Base-by-base conservation (phyloP, 2,888 invertebrate genomes). In the Ectobius pallidus region DNA sequence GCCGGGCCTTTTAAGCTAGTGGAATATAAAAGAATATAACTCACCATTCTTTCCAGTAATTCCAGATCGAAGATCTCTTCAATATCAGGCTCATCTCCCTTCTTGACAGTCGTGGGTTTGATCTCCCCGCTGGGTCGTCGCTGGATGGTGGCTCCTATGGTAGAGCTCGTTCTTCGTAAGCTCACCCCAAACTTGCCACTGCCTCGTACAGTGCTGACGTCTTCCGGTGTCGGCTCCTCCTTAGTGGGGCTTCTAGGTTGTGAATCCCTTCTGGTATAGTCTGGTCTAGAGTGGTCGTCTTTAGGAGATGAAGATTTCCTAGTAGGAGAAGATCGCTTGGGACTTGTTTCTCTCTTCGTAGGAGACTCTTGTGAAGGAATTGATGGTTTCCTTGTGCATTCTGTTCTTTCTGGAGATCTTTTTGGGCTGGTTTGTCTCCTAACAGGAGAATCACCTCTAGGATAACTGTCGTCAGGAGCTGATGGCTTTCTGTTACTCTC, bases 11-110 rank as follows among this genome's bases (percentile, higher is more conserved):
- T n/a, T n/a, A n/a, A n/a, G n/a, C n/a, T n/a, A n/a, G n/a, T n/a
- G n/a, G n/a, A n/a, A n/a, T n/a, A n/a, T n/a, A n/a, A n/a, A n/a
- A n/a, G n/a, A n/a, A n/a, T n/a, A n/a, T n/a, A 30, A 86, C 87
- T 87, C 81, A 90, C 90, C 87, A 92, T 87, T 83, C 87, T 87
- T 83, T 92, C 92, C 73, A 93, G 85, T 77, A 91, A 84, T 79
- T 88, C 87, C 76, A 92, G 79, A 78, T 93, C 92, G 77, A 87
- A 90, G 76, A 93, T 90, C 77, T 91, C 90, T 82, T 93, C 92
- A 77, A 93, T 89, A 78, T 88, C 87, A 77, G 87, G 85, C 81
- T 72, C 82, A 80, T 70, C 86, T 84, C 70, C 84, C 81, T 76
- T 85, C 63, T 63, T 63, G 16, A 25, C n/a, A 9, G 46, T 67